A percentile compares a stretch with the other conserved stretches of the same genome.
phyloP scores from a whole-genome alignment of 2,888 invertebrate species.

The Drosophila nr. perissopoda region DNA sequence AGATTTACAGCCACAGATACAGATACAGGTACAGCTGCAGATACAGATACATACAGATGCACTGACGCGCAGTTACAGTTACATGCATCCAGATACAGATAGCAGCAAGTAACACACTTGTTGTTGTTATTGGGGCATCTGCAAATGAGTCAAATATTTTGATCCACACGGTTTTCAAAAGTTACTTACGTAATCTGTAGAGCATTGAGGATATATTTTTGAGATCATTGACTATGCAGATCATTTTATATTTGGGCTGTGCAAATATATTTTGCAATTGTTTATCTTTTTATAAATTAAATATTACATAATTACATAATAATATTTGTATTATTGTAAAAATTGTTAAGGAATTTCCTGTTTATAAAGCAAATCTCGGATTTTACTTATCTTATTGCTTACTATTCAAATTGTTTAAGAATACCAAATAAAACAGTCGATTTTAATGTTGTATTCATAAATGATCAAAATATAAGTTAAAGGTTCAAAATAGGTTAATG shows the following conservation, averaged over 20 bases:
- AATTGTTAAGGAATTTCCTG: neutral
- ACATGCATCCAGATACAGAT: slow-evolving; percentile 17
- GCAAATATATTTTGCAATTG: neutral
- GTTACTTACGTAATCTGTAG: neutral
- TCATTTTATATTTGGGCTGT: neutral
- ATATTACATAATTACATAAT: neutral
- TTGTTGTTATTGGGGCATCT: slow-evolving; percentile 8
- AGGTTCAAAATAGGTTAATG: neutral
- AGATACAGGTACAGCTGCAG: slow-evolving; percentile 22
- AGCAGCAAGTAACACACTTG: slow-evolving; percentile 35
- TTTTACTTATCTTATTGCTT: neutral
- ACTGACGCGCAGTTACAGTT: slow-evolving; percentile 4
- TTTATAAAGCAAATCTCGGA: neutral
- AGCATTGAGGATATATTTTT: neutral
- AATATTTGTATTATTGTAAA: neutral
- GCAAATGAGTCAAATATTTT: slow-evolving; percentile 55
- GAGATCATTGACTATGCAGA: neutral
- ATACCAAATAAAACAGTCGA: neutral
- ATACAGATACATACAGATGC: slow-evolving; percentile 11
- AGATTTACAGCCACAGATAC: slow-evolving; percentile 18
- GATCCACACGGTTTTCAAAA: neutral
- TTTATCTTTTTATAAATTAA: neutral
- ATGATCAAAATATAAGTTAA: neutral
- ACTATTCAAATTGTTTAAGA: neutral
- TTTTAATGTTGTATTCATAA: neutral